Percentiles rank a stretch among this genome's conserved stretches.
These are phyloP conservation scores for Thripadectes ignobilis DNA, from an alignment of 2,797 vertebrate genomes.

Conservation along the genomic window DNA sequence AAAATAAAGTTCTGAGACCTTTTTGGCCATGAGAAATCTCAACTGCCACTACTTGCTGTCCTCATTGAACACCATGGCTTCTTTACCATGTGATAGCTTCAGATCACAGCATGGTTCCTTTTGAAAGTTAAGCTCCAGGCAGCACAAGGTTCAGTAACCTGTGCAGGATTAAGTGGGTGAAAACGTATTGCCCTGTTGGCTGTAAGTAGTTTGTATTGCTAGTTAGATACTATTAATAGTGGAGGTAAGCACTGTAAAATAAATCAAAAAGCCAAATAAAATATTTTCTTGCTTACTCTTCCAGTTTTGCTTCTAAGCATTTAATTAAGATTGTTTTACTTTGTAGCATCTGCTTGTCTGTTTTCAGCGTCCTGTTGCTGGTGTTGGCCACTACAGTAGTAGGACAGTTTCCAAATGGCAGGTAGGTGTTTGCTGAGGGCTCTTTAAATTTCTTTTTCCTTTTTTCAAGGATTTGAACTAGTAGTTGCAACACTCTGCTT, in stretches of 20 bases:
- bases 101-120: background rate
- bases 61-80: background rate
- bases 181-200: background rate
- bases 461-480: background rate
- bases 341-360: conserved; percentile 83
- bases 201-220: background rate
- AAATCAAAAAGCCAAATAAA: background rate
- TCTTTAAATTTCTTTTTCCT: background rate
- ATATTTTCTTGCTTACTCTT: background rate
- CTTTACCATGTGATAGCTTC: background rate
- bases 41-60: background rate
- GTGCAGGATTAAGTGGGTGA: background rate
- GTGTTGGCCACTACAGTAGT: conserved; percentile 83
- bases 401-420: conserved; percentile 86
- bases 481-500: background rate
- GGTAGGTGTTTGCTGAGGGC: conserved; percentile 69
- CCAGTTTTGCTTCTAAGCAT: background rate
- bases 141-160: background rate
- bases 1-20: background rate
- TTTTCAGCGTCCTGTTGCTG: conserved; percentile 85
- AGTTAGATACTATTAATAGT: background rate
- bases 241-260: background rate
- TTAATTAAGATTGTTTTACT: conserved; percentile 31
- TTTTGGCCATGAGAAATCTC: background rate
- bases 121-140: background rate